A percentile compares a stretch with the other conserved stretches of the same genome.
Evolutionary conservation across 2,888 invertebrate genomes (phyloP).

Genomic region (Thereva nobilitata): DNA sequence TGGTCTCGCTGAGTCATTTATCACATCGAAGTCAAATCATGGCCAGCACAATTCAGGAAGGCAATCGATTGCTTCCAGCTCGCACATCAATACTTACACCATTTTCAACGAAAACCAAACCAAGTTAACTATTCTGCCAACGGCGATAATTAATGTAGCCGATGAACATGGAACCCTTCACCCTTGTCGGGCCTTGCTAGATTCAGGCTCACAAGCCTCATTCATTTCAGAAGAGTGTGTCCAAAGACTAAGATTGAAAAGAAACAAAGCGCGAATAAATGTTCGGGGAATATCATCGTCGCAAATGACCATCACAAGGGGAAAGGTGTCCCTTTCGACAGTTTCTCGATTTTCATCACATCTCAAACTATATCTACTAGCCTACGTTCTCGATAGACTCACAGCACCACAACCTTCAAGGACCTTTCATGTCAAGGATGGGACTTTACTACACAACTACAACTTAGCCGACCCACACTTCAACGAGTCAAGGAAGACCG

Average conservation of each 20-base stretch:
- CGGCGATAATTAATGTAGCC: too few relatives aligned
- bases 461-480: background rate
- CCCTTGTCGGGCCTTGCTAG: background rate
- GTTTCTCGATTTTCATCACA: too few relatives aligned
- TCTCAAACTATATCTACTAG: too few relatives aligned
- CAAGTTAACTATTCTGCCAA: too few relatives aligned
- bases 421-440: background rate
- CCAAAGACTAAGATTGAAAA: background rate
- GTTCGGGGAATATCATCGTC: constrained; percentile 5
- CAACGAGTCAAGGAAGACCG: constrained; percentile 7
- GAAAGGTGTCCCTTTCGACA: too few relatives aligned
- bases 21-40: background rate
- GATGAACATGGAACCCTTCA: too few relatives aligned
- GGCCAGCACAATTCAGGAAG: background rate
- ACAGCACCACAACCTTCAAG: constrained; percentile 2
- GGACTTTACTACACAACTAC: background rate
- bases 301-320: too few relatives aligned
- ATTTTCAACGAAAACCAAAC: too few relatives aligned
- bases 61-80: too few relatives aligned
- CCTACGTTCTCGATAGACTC: too few relatives aligned
- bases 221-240: constrained; percentile 13
- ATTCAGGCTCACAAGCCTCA: constrained; percentile 9
- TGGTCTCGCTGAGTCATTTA: too few relatives aligned
- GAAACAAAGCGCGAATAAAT: background rate
- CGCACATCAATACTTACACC: too few relatives aligned